Base-by-base conservation (phyloP, 2,888 invertebrate species). In the Criorhina ranunculi region DNA sequence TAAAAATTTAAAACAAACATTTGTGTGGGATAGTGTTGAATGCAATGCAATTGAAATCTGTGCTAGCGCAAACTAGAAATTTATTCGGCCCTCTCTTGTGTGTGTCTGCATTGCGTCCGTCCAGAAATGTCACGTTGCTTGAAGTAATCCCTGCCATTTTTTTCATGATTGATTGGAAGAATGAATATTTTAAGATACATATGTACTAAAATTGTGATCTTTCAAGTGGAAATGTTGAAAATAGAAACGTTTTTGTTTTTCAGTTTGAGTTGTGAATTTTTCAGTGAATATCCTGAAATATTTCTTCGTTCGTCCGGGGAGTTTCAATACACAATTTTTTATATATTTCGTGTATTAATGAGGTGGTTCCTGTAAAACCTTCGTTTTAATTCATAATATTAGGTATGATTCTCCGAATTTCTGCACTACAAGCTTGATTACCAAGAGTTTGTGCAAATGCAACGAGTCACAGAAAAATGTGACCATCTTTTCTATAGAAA, bases 121-220 rank as follows among this genome's bases (percentile, higher is more conserved):
- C 59, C 59, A 78, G 51, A 75, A 64, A 78, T 78, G 73, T 83
- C 83, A 83, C 83, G 83, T 83, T 83, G 78, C 73, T 66, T 62
- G 35, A 77, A 73, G 35, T 83, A 83, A 83, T 83, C 83, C 78
- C 69, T 69, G 73, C 42, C 69, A 69, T 73, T 75, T 78, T 59
- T 81, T 73, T 73, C 9, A 40, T 83, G 40, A 77, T 73, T 72
- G 67, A 81, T 77, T 55, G 66, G 46, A 51, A 17, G 51, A 37
- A 33, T 15, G 24, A 19, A 33, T 6, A 15, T 46, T 19, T 24
- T 24, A 24, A 24, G 12, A 31, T 33, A n/a, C n/a, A n/a, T n/a
- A 17, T 62, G 31, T 46, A 46, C 33, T 46, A 19, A 62, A 46
- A 12, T 51, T 12, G 33, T 46, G 49, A 35, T 19, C 24, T 24